Evolutionary conservation across 2,888 invertebrate genomes (phyloP), one percentile per base, ranked within the genome.

Genomic region (Drosophila meridiana): DNA sequence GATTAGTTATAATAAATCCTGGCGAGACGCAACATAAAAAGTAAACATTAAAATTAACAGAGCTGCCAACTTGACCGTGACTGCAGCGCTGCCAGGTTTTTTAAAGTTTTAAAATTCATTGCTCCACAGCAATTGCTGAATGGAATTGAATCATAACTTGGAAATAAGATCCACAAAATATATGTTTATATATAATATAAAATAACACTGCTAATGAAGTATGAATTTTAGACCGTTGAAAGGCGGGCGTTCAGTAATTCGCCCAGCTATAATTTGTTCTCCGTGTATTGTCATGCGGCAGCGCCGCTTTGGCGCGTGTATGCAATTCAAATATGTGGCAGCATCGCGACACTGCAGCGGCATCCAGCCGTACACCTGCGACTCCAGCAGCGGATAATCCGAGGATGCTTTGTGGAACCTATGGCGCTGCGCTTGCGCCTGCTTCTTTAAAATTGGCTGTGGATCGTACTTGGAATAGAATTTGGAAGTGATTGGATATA

Each of bases 351-450:
- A 71, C 36, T 77, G 73, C 5, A 75, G 40, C n/a, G 92, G 92
- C 60, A 91, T 64, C 92, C 93, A 93, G 30, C 93, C 93, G 38
- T 92, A 92, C 4, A 81, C 82, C 73, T 92, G 91, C 7, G 91
- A 92, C 70, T 92, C 92, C 26, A 92, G 76, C 6, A 87, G 28
- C 3, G 92, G 92, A 40, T 83, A 69, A 11, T 78, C 82, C 13
- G 58, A 5, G 0, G 32, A 40, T 30, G 78, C 63, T 32, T 67
- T 73, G 40, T 20, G 45, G 11, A 69, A 61, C 13, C 70, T 78
- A n/a, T 70, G 73, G 1, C 87, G 81, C 43, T 80, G 77, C 20
- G 71, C 40, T 36, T 78, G 73, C 38, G 55, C 30, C 28, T 20
- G 34, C 11, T 70, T 62, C 8, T 74, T 58, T 4, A 66, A 58